phyloP scores from a whole-genome alignment of 1,140 invertebrate genomes.

The Atta texana region DNA sequence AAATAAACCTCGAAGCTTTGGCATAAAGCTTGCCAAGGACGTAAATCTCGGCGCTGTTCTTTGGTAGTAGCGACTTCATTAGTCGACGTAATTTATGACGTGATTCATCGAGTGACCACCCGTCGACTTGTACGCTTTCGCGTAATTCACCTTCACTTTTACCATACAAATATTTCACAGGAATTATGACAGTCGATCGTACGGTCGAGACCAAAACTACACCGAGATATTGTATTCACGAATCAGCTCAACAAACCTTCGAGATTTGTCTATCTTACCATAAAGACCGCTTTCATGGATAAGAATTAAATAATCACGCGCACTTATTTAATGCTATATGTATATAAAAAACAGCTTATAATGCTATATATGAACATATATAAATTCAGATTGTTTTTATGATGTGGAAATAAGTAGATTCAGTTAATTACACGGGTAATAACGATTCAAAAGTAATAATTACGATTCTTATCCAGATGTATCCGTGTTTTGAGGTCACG shows the following conservation, averaged over 20 bases:
- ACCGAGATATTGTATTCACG: not conserved
- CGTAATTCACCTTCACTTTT: slow-evolving; percentile 30
- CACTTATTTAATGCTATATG: not conserved
- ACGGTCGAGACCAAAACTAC: not conserved
- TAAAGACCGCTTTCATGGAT: not conserved
- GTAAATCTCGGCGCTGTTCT: slow-evolving; percentile 75
- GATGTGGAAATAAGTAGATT: not conserved
- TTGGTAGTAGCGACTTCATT: slow-evolving; percentile 82
- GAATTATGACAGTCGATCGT: slow-evolving; percentile 43
- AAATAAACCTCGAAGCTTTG: slow-evolving; percentile 76
- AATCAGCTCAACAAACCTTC: not conserved
- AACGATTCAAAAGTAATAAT: slow-evolving; percentile 4
- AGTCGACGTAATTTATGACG: slow-evolving; percentile 80
- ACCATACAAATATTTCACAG: slow-evolving; percentile 56
- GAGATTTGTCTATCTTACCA: slow-evolving; percentile 6
- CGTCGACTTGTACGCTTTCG: slow-evolving; percentile 48
- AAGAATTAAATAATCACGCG: not conserved
- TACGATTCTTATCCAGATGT: not conserved
- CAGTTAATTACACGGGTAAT: not conserved
- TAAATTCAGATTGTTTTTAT: slow-evolving; percentile 1
- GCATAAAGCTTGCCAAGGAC: slow-evolving; percentile 65
- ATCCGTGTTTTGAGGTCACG: not conserved
- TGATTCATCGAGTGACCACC: slow-evolving; percentile 64
- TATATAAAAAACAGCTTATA: not conserved
- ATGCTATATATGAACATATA: not conserved